Conservation (phyloP, 2,888 invertebrate species). For the Macrophya alboannulata region DNA sequence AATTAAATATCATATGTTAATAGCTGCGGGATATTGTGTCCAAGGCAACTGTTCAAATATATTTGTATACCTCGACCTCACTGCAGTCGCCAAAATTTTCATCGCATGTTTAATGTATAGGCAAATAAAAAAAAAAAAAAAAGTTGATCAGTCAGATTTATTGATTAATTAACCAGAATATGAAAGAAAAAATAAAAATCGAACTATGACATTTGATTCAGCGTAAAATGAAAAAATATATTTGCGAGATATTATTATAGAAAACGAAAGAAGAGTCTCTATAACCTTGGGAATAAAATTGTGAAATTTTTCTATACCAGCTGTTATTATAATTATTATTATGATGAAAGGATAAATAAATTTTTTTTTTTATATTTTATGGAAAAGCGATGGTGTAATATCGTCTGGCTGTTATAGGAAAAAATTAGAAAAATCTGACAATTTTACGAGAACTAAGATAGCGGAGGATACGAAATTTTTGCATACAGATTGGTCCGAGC, state of each 20-base stretch:
- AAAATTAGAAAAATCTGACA: slow-evolving; percentile 34
- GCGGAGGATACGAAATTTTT: slow-evolving; percentile 67
- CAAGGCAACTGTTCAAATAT: slow-evolving; percentile 17
- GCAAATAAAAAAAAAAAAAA: not conserved
- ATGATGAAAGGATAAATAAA: not conserved
- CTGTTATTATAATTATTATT: too few species aligned
- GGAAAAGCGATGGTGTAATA: not conserved
- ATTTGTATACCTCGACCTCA: not conserved
- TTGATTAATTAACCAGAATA: not conserved
- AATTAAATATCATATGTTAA: slow-evolving; percentile 30
- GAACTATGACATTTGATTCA: too few species aligned
- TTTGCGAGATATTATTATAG: too few species aligned
- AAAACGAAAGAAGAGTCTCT: too few species aligned
- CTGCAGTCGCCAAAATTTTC: not conserved
- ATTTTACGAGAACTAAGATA: slow-evolving; percentile 43
- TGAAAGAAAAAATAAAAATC: not conserved
- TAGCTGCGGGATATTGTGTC: not conserved
- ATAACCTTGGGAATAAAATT: too few species aligned
- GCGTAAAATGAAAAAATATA: too few species aligned
- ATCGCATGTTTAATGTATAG: not conserved
- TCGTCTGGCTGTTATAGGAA: not conserved
- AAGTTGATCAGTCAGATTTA: not conserved
- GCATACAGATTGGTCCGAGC: slow-evolving; percentile 72
- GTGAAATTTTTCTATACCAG: too few species aligned
- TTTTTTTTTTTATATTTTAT: not conserved